Evolutionary conservation across 2,113 vertebrate genomes (phyloP), one percentile per base, ranked within the genome.

Genomic region (Malaclemys terrapin): DNA sequence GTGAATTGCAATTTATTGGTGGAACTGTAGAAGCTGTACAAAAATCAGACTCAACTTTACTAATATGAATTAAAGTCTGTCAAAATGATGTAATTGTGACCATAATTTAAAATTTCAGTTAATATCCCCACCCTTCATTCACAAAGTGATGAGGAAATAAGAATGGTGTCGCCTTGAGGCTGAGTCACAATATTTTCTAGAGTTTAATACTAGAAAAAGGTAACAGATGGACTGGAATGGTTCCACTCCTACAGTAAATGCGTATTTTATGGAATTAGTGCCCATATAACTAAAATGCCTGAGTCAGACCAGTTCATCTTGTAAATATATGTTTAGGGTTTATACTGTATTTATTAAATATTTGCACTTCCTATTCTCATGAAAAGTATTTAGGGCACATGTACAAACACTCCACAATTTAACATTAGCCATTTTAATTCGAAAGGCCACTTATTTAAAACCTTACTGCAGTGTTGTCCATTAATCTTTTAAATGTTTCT

Each of bases 321-420:
- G 93, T 96, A 97, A 97, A 96, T 90, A 94, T 8, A 38, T 94
- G 95, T 31, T 91, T 93, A 4, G 35, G 62, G 72, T 75, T 88
- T 57, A 88, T 80, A 65, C 79, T 84, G 47, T 78, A 97, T 97
- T 97, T 96, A 95, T 94, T 95, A 85, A 95, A 90, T 95, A 92
- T 88, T 95, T 95, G 94, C 96, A 95, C 89, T 96, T 96, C 95
- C 49, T 94, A 6, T 91, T 91, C 45, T 84, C 29, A 87, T 85
- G 86, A 50, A 69, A 87, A 69, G 54, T 11, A 81, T 53, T 92
- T 69, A 82, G 0, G 76, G 84, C 82, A 53, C 49, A 79, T 82
- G 82, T 93, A 62, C 27, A 91, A 22, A 31, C 85, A 90, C 56
- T 93, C 91, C 82, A 78, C 10, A 38, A 10, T n/a, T 10, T 76